Evolutionary conservation across 2,797 vertebrate species (phyloP), one percentile per base, ranked within the genome.

Genomic region (Moxostoma hubbsi): DNA sequence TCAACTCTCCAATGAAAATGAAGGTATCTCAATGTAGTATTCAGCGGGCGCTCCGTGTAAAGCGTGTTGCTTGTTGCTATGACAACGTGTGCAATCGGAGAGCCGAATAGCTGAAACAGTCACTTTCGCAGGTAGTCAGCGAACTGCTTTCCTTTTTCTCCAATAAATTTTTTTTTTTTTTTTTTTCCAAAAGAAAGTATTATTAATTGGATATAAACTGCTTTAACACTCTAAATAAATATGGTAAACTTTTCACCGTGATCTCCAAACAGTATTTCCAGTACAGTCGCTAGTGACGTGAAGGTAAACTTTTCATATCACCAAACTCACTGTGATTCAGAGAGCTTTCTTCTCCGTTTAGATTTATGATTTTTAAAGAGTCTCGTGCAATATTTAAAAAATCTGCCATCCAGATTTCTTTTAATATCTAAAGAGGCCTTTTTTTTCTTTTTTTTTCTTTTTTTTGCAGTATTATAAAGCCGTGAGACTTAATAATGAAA

Each of bases 31-130:
- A 36, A 36, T 36, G 36, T 36, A 36, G 36, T 36, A 36, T 36
- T 36, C 51, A 13, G 10, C 2, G 10, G 3, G 10, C 5, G 36
- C 36, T 36, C 4, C 36, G 12, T 11, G 51, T 12, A 5, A 12
- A 12, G 51, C 36, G 12, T 53, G 43, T 5, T 54, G 36, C 53
- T 68, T 36, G 75, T 69, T 77, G 75, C 75, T 61, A 77, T 77
- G 65, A 18, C 74, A 69, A 77, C 65, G 13, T 15, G 43, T 63
- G 7, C 4, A 12, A 2, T 61, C 5, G 18, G 5, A 62, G 18
- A 0, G 11, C 43, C 47, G 7, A 7, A n/a, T 16, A 50, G 43
- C 73, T 66, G n/a, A 36, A 36, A 36, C 36, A 36, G 36, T 36
- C 5, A n/a, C 15, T 58, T 50, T 4, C 13, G 61, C 61, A 43